These are phyloP conservation scores for Drosophila histrio DNA, from an alignment of 2,888 invertebrate genomes.

Conservation along the genomic window DNA sequence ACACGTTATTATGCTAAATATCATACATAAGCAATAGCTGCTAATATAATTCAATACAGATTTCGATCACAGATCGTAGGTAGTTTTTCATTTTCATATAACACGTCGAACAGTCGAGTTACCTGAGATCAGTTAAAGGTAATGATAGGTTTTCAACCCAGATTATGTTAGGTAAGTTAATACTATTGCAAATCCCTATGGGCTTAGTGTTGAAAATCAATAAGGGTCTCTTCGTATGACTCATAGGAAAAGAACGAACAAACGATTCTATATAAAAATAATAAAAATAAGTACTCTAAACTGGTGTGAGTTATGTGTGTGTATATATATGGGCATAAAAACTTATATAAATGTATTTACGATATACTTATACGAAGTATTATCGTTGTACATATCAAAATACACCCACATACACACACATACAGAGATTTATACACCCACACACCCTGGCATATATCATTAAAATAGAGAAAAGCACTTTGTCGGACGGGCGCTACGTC, in stretches of 20 bases:
- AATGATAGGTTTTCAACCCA: not conserved
- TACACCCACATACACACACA: conserved; percentile 12
- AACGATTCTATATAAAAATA: conserved; percentile 3
- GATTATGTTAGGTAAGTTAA: not conserved
- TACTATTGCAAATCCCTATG: not conserved
- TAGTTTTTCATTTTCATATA: conserved; percentile 15
- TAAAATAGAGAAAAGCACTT: conserved; percentile 42
- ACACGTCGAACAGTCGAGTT: conserved; percentile 4
- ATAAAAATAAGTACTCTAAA: conserved; percentile 31
- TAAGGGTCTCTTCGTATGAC: conserved; percentile 3
- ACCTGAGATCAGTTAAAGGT: conserved; percentile 10
- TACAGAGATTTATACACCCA: conserved; percentile 21
- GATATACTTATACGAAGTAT: conserved; percentile 22
- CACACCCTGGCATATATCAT: conserved; percentile 40
- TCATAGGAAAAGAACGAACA: not conserved
- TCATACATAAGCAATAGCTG: conserved; percentile 1
- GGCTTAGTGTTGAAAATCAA: not conserved
- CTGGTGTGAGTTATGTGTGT: conserved; percentile 19
- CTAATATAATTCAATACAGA: not conserved
- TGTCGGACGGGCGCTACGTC: conserved; percentile 58
- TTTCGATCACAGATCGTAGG: not conserved
- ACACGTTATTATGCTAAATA: conserved; percentile 2
- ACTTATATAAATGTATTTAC: conserved; percentile 26
- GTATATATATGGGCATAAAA: conserved; percentile 3
- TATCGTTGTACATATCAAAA: conserved; percentile 26